phyloP scores from a whole-genome alignment of 2,888 invertebrate genomes.

The Hypomecis atomaria region DNA sequence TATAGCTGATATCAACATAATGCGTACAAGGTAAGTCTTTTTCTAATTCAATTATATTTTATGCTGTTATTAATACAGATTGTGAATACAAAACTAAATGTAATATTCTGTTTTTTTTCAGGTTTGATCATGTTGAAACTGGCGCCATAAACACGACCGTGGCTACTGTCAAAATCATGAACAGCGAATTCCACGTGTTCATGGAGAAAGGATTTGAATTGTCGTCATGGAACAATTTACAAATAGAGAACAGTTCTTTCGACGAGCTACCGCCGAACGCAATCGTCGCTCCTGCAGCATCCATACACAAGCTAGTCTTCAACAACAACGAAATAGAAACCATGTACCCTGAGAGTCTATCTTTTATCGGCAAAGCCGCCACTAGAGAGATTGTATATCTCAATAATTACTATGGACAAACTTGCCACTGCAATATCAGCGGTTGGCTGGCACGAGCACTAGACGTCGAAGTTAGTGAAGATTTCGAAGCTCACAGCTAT shows the following conservation, averaged over 20 bases:
- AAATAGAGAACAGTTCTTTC: conserved; percentile 87
- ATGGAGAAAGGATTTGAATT: conserved; percentile 85
- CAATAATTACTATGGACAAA: conserved; percentile 86
- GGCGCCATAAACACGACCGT: conserved; percentile 87
- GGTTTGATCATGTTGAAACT: conserved; percentile 85
- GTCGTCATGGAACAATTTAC: conserved; percentile 87
- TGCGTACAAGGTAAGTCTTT: conserved; percentile 84
- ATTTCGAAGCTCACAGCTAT: conserved; percentile 82
- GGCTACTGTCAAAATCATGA: conserved; percentile 84
- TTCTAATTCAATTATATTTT: conserved; percentile 13
- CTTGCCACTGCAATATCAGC: conserved; percentile 86
- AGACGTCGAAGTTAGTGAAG: conserved; percentile 65
- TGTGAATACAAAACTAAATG: neutral
- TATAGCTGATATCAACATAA: conserved; percentile 86
- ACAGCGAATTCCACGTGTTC: conserved; percentile 86
- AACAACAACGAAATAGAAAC: conserved; percentile 76
- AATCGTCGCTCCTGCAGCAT: conserved; percentile 76
- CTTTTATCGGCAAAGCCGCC: conserved; percentile 82
- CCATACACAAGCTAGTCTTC: conserved; percentile 84
- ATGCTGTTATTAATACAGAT: neutral
- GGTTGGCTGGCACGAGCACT: conserved; percentile 82
- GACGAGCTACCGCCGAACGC: conserved; percentile 82
- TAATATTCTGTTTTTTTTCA: conserved; percentile 65
- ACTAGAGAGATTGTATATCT: conserved; percentile 79
- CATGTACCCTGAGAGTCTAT: conserved; percentile 80